Evolutionary conservation across 2,113 vertebrate genomes (phyloP), one percentile per base, ranked within the genome.

Genomic region (Pontoporia blainvillei): DNA sequence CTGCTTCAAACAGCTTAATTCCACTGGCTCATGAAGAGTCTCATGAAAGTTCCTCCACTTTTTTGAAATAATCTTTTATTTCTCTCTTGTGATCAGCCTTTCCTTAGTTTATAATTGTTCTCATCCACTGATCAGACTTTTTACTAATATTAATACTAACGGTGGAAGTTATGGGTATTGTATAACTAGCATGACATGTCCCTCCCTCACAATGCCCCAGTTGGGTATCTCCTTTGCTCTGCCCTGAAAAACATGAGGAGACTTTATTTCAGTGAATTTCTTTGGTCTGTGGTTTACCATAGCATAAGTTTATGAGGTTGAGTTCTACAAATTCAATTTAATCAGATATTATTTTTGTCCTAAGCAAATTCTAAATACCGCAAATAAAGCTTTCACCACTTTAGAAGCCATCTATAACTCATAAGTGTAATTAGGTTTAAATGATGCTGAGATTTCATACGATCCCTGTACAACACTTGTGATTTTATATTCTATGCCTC

Each of bases 341-440:
- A 97, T 90, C 57, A 94, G 73, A 49, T 69, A 83, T 79, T 91
- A 73, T 76, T 39, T 2, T 96, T 95, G 10, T 96, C 83, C 89
- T 54, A 89, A 94, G 62, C 8, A 61, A 96, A 23, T 14, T 85
- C 12, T 72, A 84, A 83, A 54, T 90, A 52, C 34, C 75, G 73
- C 39, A 97, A 96, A 96, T 85, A 95, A 84, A 94, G 41, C 52
- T 97, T 91, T 98, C 39, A 57, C 78, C 83, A 49, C n/a, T 94
- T 83, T 95, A 96, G 71, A 94, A 97, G 76, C 36, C 46, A 64
- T 54, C 44, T 95, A 36, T 91, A 96, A 67, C 39, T 94, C 52
- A 88, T 72, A 73, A 79, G 64, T 41, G 54, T 46, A 91, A 93
- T 94, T 91, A 97, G 85, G 12, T 87, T 92, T 86, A 93, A 92